Conservation (phyloP, 2,797 vertebrate genomes). For the Chelonia mydas region DNA sequence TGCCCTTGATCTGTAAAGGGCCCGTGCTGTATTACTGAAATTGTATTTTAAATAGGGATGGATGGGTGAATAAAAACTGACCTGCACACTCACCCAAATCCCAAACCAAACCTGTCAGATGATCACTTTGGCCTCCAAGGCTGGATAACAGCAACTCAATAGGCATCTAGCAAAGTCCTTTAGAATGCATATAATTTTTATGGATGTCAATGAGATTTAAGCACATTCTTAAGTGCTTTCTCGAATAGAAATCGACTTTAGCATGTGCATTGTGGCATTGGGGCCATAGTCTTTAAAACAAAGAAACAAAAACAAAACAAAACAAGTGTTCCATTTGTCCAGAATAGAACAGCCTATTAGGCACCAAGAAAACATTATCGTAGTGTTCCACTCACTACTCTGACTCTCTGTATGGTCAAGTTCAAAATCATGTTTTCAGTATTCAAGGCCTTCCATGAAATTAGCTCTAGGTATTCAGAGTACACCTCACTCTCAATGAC, state of each 20-base stretch:
- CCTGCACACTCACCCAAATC: not conserved
- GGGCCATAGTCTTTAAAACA: not conserved
- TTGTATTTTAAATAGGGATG: slow-evolving; percentile 1
- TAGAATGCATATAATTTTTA: not conserved
- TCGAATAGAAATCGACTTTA: not conserved
- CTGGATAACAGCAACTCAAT: not conserved
- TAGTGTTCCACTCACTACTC: not conserved
- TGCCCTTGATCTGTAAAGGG: slow-evolving; percentile 47
- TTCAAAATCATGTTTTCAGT: not conserved
- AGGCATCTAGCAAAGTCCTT: not conserved
- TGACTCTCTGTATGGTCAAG: not conserved
- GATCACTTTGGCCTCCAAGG: slow-evolving; percentile 32
- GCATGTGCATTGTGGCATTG: not conserved
- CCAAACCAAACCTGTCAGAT: not conserved
- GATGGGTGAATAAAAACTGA: slow-evolving; percentile 28
- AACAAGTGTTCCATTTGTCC: not conserved
- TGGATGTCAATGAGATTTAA: slow-evolving; percentile 24
- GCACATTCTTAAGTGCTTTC: slow-evolving; percentile 9
- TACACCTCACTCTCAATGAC: not conserved
- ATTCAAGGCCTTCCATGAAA: not conserved
- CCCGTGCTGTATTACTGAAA: slow-evolving; percentile 28
- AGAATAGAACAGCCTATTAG: not conserved
- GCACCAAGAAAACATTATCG: not conserved
- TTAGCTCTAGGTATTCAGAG: not conserved
- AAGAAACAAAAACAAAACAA: not conserved